Percentiles rank a stretch among this genome's conserved stretches.
Evolutionary conservation across 2,113 vertebrate genomes (phyloP).

Genomic region (Hyperopisus bebe): DNA sequence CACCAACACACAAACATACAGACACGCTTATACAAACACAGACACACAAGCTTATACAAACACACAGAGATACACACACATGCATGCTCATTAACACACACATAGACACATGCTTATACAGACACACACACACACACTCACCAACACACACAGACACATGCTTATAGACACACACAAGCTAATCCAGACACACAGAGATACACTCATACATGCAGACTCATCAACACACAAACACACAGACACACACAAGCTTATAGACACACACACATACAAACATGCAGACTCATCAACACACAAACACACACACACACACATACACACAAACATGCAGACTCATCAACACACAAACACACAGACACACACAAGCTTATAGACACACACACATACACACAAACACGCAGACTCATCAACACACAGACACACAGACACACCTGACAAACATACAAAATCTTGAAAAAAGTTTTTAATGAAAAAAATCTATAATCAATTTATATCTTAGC

Average conservation of each 20-base stretch:
- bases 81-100: conserved; percentile 12
- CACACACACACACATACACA: too few relatives aligned
- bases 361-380: not conserved
- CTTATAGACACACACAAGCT: not conserved
- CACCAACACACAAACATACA: conserved; percentile 3
- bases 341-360: not conserved
- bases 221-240: conserved; percentile 11
- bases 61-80: not conserved
- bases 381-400: not conserved
- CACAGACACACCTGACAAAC: conserved; percentile 15
- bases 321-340: too few relatives aligned
- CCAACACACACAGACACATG: not conserved
- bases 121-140: too few relatives aligned
- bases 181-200: not conserved
- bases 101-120: too few relatives aligned
- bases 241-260: not conserved
- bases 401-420: not conserved
- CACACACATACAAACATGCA: too few relatives aligned
- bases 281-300: too few relatives aligned
- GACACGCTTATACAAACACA: not conserved
- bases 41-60: not conserved
- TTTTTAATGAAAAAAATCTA: conserved; percentile 61
- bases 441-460: conserved; percentile 41
- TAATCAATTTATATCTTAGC: conserved; percentile 58
- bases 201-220: not conserved